Percentiles rank a stretch among this genome's conserved stretches.
Conservation (phyloP, 92 coral and sea anemone genomes). For the Zoanthus sociatus region DNA sequence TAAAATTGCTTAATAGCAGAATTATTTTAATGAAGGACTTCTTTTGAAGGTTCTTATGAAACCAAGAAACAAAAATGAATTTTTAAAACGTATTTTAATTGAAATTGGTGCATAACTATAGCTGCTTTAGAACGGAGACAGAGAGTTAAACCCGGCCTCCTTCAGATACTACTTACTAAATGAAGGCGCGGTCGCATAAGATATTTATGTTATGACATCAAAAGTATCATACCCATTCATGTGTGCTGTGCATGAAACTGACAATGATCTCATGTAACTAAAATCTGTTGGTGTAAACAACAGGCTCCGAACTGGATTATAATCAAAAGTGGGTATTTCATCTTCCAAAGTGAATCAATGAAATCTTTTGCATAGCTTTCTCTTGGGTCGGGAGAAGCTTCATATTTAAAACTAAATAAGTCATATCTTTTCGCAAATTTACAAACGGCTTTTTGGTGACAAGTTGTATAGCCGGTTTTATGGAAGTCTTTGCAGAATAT, state of each 20-base stretch:
- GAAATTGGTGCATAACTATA: no score
- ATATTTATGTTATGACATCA: not conserved
- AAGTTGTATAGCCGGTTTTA: no score
- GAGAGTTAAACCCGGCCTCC: no score
- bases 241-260: constrained; percentile 34
- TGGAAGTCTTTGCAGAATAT: no score
- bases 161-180: no score
- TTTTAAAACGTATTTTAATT: not conserved
- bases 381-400: no score
- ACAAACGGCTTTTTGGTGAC: no score
- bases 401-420: no score
- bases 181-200: not conserved
- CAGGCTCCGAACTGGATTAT: constrained; percentile 25
- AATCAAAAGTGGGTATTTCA: not conserved
- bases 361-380: not conserved
- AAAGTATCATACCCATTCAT: constrained; percentile 3
- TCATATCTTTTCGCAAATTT: no score
- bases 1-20: no score
- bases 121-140: no score
- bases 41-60: not conserved
- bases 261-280: constrained; percentile 40
- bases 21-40: no score
- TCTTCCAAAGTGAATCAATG: not conserved
- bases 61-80: not conserved
- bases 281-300: constrained; percentile 19